Percentiles rank a stretch among this genome's conserved stretches.
phyloP scores from a whole-genome alignment of 2,888 invertebrate species.

The Pinctada fucata region DNA sequence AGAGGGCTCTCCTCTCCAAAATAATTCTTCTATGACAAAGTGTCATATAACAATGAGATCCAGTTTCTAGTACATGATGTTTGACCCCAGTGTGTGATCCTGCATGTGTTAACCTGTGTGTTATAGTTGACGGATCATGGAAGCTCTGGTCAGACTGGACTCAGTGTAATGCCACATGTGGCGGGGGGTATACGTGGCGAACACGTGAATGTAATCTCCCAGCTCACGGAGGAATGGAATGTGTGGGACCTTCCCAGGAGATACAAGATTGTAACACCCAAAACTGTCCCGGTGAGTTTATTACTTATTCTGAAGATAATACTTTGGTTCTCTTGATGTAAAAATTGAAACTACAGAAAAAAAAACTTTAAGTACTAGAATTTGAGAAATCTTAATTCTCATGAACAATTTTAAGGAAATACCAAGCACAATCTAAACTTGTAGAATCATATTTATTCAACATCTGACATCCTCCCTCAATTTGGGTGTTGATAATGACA shows the following conservation, averaged over 20 bases:
- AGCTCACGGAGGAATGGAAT: conserved; percentile 63
- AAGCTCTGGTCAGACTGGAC: conserved; percentile 66
- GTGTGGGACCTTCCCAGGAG: conserved; percentile 56
- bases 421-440: background rate
- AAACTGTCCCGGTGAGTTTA: conserved; percentile 67
- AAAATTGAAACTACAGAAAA: too few relatives aligned
- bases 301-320: too few relatives aligned
- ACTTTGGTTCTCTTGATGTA: too few relatives aligned
- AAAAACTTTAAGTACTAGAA: background rate
- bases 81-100: background rate
- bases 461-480: too few relatives aligned
- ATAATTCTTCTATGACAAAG: too few relatives aligned
- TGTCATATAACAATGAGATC: too few relatives aligned
- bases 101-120: background rate
- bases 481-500: too few relatives aligned
- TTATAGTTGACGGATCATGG: conserved; percentile 70
- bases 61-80: background rate
- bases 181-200: conserved; percentile 63
- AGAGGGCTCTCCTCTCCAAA: too few relatives aligned
- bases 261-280: conserved; percentile 63
- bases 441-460: too few relatives aligned
- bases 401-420: background rate
- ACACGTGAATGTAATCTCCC: conserved; percentile 60
- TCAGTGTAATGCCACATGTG: conserved; percentile 67
- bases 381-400: background rate